Percentiles rank a stretch among this genome's conserved stretches.
These are phyloP conservation scores for Etheostoma perlongum DNA, from an alignment of 2,797 vertebrate genomes.

Conservation along the genomic window DNA sequence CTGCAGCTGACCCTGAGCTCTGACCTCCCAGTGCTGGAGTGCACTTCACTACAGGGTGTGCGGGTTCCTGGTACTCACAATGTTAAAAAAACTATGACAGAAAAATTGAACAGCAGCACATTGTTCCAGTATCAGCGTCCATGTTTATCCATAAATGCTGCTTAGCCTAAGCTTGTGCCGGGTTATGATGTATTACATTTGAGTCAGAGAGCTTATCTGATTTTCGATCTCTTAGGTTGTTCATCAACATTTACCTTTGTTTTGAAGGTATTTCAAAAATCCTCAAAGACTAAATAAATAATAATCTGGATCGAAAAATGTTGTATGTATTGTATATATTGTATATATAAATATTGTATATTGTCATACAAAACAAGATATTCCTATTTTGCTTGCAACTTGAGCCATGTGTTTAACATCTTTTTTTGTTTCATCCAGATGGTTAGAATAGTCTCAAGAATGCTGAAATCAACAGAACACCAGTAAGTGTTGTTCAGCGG, in stretches of 20 bases:
- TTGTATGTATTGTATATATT: neutral
- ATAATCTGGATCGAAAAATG: too few relatives aligned
- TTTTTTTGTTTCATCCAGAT: neutral
- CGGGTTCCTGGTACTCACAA: neutral
- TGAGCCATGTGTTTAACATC: neutral
- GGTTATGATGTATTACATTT: neutral
- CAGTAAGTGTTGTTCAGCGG: neutral
- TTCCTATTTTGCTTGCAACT: neutral
- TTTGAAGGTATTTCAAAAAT: neutral
- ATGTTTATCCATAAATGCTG: neutral
- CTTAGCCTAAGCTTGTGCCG: neutral
- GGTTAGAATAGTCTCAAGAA: neutral
- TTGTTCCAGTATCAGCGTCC: neutral
- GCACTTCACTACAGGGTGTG: neutral
- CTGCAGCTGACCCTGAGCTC: constrained; percentile 14
- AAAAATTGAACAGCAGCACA: neutral
- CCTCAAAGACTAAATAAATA: too few relatives aligned
- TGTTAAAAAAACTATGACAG: too few relatives aligned
- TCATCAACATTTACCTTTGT: neutral
- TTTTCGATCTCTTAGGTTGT: neutral
- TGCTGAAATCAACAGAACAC: neutral
- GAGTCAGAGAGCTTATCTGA: neutral
- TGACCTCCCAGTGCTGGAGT: constrained; percentile 16
- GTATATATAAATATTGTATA: neutral
- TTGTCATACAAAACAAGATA: neutral